Conservation (phyloP, 2,888 invertebrate genomes). For the Oscheius sp. region DNA sequence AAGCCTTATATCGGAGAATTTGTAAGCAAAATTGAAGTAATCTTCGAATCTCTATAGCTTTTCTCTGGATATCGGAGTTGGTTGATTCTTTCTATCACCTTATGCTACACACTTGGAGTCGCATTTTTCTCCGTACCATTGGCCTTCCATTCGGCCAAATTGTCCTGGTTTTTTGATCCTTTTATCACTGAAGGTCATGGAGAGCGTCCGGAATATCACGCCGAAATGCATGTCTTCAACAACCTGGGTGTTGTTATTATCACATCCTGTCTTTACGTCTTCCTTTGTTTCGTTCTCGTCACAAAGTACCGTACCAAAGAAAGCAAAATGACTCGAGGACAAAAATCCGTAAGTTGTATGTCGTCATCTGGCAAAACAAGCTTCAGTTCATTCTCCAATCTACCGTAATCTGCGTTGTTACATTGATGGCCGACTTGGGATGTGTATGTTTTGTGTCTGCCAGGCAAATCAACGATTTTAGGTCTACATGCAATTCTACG, state of each 20-base stretch:
- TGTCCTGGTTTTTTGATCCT: conserved; percentile 17
- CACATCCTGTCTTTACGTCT: conserved; percentile 5
- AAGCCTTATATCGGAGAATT: conserved; percentile 12
- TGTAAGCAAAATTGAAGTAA: neutral
- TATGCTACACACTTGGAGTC: neutral
- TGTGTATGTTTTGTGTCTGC: too few species aligned
- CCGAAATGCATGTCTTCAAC: conserved; percentile 14
- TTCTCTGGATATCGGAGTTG: conserved; percentile 4
- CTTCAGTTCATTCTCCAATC: conserved; percentile 12
- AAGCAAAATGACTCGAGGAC: conserved; percentile 13
- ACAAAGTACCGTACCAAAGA: conserved; percentile 12
- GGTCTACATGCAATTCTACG: conserved; percentile 10
- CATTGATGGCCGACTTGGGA: conserved; percentile 9
- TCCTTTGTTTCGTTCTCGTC: neutral
- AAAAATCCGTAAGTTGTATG: neutral
- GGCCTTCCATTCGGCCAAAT: conserved; percentile 16
- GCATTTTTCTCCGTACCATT: conserved; percentile 4
- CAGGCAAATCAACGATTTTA: too few species aligned
- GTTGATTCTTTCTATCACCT: neutral
- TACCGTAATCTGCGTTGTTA: conserved; percentile 13
- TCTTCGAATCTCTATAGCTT: neutral
- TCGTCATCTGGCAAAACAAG: neutral
- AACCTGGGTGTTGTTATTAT: conserved; percentile 4
- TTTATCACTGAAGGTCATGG: conserved; percentile 8
- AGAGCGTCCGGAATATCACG: neutral